These are phyloP conservation scores for Scomber scombrus DNA, from an alignment of 2,113 vertebrate genomes.

Conservation along the genomic window DNA sequence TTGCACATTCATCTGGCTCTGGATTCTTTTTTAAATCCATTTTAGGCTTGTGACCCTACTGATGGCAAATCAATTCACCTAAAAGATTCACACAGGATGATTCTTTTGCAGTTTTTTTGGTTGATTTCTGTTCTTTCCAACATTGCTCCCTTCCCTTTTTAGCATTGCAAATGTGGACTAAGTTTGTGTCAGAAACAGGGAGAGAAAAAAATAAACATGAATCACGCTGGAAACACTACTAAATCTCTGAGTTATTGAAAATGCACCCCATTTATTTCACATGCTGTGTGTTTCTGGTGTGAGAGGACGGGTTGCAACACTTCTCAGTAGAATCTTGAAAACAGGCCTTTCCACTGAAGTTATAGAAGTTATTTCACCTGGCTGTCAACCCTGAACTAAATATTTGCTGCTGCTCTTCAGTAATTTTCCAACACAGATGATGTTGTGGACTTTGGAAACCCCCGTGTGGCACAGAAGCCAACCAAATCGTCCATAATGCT, in stretches of 20 bases:
- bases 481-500: constrained; percentile 1
- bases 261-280: background rate
- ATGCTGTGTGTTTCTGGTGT: background rate
- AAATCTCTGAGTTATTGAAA: no score
- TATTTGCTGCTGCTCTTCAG: constrained; percentile 9
- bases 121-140: no score
- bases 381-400: constrained; percentile 10
- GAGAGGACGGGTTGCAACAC: background rate
- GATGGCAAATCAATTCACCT: no score
- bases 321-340: background rate
- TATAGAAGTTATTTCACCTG: constrained; percentile 10
- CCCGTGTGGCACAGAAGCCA: background rate
- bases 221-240: background rate
- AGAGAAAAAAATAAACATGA: background rate
- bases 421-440: constrained; percentile 37
- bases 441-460: constrained; percentile 50
- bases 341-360: background rate
- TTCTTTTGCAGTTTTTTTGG: no score
- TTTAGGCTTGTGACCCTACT: no score
- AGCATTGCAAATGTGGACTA: no score
- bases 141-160: no score
- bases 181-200: background rate
- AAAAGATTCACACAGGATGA: no score
- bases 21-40: background rate
- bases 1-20: background rate